These are phyloP conservation scores for Unio delphinus DNA, from an alignment of 2,888 invertebrate species.

Conservation along the genomic window DNA sequence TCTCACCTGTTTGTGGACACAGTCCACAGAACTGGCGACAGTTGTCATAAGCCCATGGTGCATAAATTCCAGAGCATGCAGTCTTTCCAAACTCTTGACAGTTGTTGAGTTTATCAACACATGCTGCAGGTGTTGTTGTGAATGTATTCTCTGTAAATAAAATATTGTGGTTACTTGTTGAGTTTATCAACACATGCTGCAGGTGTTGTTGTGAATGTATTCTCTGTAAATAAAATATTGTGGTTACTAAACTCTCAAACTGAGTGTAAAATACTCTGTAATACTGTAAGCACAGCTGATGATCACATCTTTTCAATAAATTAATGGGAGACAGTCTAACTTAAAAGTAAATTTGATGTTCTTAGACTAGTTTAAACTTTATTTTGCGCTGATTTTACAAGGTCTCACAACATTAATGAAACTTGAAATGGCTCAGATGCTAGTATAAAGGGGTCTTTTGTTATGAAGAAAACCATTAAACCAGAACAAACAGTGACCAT, in stretches of 20 bases:
- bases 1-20: slow-evolving; percentile 12
- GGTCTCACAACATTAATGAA: neutral
- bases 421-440: neutral
- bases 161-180: slow-evolving; percentile 7
- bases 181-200: slow-evolving; percentile 24
- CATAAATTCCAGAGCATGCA: slow-evolving; percentile 32
- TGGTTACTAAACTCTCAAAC: too few species aligned
- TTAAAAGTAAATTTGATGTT: too few species aligned
- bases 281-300: too few species aligned
- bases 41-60: slow-evolving; percentile 44
- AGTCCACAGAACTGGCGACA: slow-evolving; percentile 34
- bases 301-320: too few species aligned
- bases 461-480: too few species aligned
- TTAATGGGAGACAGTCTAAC: too few species aligned
- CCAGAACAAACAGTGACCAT: too few species aligned
- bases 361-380: too few species aligned
- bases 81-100: slow-evolving; percentile 23
- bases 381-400: neutral
- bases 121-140: slow-evolving; percentile 18
- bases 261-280: too few species aligned
- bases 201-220: slow-evolving; percentile 13
- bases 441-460: too few species aligned
- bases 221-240: neutral
- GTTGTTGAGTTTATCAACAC: slow-evolving; percentile 25
- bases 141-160: neutral